Conservation (phyloP, 2,113 vertebrate genomes). For the Haemorhous mexicanus region DNA sequence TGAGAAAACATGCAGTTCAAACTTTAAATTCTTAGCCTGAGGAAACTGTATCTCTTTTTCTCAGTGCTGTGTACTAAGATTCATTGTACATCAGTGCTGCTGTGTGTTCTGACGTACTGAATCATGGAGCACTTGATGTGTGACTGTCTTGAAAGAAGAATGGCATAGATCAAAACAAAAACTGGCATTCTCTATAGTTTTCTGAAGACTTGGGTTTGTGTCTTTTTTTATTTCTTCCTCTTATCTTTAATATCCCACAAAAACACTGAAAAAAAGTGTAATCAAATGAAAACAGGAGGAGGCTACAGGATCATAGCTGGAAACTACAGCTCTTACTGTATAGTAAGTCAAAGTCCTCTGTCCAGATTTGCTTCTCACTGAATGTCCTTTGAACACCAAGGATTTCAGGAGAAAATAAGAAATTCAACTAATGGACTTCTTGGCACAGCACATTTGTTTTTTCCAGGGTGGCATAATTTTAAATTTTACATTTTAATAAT, state of each 20-base stretch:
- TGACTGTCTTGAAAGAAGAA: not conserved
- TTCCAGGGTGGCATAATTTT: not conserved
- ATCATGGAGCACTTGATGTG: not conserved
- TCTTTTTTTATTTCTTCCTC: not conserved
- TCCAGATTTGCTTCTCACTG: not conserved
- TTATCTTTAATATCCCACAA: not conserved
- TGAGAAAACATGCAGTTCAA: not conserved
- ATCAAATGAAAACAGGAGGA: not conserved
- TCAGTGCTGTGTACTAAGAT: not conserved
- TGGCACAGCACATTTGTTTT: not conserved
- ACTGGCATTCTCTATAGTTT: not conserved
- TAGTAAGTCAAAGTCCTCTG: not conserved
- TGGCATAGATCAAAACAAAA: not conserved
- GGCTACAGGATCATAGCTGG: not conserved
- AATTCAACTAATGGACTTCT: not conserved
- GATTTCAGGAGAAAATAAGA: not conserved
- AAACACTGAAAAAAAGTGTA: not conserved
- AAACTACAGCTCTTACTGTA: not conserved
- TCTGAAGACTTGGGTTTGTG: not conserved
- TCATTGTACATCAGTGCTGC: not conserved
- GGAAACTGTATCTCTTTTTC: not conserved
- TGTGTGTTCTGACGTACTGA: not conserved
- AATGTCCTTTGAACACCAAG: not conserved
- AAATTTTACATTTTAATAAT: constrained; percentile 14
- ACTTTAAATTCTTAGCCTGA: not conserved